Evolutionary conservation across 92 coral and sea anemone species (phyloP), one percentile per base, ranked within the genome.

Genomic region (Phenganax stokvisi): DNA sequence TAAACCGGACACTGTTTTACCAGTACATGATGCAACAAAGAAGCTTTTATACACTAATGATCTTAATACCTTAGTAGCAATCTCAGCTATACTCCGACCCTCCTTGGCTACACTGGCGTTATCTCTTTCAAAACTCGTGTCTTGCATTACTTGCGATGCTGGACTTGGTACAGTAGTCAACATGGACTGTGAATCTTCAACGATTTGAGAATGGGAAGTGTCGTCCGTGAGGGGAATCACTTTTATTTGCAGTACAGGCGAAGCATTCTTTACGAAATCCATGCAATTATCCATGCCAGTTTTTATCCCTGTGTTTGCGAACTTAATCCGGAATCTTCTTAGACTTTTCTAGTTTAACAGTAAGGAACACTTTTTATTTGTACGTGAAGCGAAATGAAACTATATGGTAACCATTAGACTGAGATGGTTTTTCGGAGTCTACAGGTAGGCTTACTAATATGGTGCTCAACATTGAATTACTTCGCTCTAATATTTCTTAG

Each of bases 311-410:
- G 89, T 86, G 47, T 71, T 86, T 56, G 81, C 80, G 75, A 94
- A 94, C 87, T 89, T 91, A 61, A 94, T 82, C 27, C 98, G 89
- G 80, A 91, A 94, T 53, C 89, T 86, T 67, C 97, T 81, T 10
- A 87, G 81, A 30, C 86, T 91, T 56, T 87, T 88, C 98, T 94
- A 54, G 11, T 12, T 9, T 57, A 30, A 9, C 9, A 69, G 13
- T 9, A 52, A 37, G 54, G 15, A 73, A 59, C 31, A 65, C 7
- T 17, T 5, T 17, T 5, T 17, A 65, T 17, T 65, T 9, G 6
- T 9, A 54, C 4, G 74, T 6, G 12, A 8, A 17, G 52, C 74
- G n/a, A 29, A 54, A 29, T 65, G 10, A 65, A 17, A 28, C 31
- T 44, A 44, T 20, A 17, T 65, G 51, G 31, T 13, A 75, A 16